phyloP scores from a whole-genome alignment of 2,797 vertebrate species.

The Miichthys miiuy region DNA sequence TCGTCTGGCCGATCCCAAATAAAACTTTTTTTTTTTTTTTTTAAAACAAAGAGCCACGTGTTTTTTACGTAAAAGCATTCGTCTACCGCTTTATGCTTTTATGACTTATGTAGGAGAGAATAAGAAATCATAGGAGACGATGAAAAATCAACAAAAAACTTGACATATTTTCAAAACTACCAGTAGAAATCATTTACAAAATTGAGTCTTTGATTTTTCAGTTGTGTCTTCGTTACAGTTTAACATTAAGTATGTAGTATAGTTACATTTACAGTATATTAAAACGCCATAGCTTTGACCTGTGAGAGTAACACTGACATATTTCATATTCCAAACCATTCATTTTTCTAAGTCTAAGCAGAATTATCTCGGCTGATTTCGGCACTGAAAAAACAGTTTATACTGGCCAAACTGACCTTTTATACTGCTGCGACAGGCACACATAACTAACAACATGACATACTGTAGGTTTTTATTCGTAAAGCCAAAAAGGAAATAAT shows the following conservation, averaged over 20 bases:
- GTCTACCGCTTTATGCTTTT: constrained; percentile 50
- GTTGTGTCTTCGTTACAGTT: constrained; percentile 67
- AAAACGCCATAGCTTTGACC: constrained; percentile 66
- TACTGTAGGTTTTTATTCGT: constrained; percentile 62
- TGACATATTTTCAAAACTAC: constrained; percentile 68
- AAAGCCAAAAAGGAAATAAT: constrained; percentile 61
- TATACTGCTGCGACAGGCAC: constrained; percentile 59
- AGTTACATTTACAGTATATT: constrained; percentile 76
- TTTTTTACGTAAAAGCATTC: constrained; percentile 56
- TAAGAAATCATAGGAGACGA: constrained; percentile 73
- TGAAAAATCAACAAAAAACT: constrained; percentile 57
- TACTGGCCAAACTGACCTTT: constrained; percentile 45
- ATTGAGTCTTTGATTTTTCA: constrained; percentile 63
- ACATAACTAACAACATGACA: constrained; percentile 66
- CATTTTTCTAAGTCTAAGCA: constrained; percentile 70
- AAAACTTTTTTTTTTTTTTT: constrained; percentile 3
- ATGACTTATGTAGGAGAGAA: constrained; percentile 55
- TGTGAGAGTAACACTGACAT: constrained; percentile 71
- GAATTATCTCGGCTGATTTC: constrained; percentile 57
- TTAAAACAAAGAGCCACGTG: constrained; percentile 52
- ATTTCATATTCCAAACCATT: constrained; percentile 70
- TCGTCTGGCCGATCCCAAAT: constrained; percentile 27
- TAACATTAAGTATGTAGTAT: constrained; percentile 73
- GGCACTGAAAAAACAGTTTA: constrained; percentile 51
- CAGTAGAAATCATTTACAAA: constrained; percentile 80